Evolutionary conservation across 92 coral and sea anemone genomes (phyloP), one percentile per base, ranked within the genome.

Genomic region (Desmophyllum pertusum): DNA sequence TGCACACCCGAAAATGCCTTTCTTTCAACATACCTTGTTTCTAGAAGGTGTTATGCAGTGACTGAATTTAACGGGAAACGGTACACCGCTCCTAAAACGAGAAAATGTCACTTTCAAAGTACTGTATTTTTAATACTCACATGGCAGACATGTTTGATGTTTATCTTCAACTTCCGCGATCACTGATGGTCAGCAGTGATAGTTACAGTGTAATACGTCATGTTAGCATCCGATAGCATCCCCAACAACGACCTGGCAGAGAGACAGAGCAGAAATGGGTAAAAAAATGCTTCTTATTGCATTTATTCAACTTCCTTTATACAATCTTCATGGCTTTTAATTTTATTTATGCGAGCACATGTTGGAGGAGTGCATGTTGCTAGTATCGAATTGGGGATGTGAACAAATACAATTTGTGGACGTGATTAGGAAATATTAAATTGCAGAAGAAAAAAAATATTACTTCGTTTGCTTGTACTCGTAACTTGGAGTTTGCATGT

Each of bases 1-100:
- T 82, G 57, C 86, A 82, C 38, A 72, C 30, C 1, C 53, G 86
- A 52, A 82, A 82, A 62, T 71, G 71, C 57, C 59, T 59, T 59
- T 72, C 86, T 8, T 62, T 57, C 45, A 82, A 27, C 86, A 71
- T 82, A 14, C 31, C 57, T 11, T 43, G 79, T 29, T 27, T 42
- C 33, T 29, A 5, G 29, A 68, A 36, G 29, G 30, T 40, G 27
- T 3, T 17, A 52, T 70, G 25, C 15, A 67, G 25, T 45, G 72
- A 18, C 3, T 39, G 70, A n/a, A 10, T 30, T 40, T 3, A 10
- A 41, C 36, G 4, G 4, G 40, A 25, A 35, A 7, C 51, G 38
- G 15, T 3, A 50, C 67, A 66, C 50, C 25, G 11, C 30, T n/a
- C 39, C 50, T 13, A n/a, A 51, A 21, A 23, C 29, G 10, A 37